A percentile compares a stretch with the other conserved stretches of the same genome.
phyloP scores from a whole-genome alignment of 1,140 invertebrate genomes.

The Acromyrmex echinatior region DNA sequence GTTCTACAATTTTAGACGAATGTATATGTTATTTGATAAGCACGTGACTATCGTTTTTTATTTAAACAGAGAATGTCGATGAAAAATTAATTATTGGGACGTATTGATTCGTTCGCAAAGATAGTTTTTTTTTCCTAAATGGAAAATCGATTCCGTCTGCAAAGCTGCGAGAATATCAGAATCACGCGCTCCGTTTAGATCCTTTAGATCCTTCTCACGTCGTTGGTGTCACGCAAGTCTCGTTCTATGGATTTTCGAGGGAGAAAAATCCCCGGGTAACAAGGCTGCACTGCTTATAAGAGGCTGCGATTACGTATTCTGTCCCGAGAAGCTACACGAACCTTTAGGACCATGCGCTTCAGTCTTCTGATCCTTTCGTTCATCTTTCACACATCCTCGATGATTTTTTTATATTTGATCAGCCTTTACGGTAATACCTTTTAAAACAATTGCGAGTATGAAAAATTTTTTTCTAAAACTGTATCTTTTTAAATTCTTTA shows the following conservation, averaged over 20 bases:
- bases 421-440: background rate
- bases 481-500: background rate
- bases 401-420: conserved; percentile 1
- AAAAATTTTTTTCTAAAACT: background rate
- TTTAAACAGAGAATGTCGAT: background rate
- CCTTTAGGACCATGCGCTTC: conserved; percentile 33
- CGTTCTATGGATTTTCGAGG: conserved; percentile 63
- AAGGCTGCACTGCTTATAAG: conserved; percentile 50
- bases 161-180: conserved; percentile 8
- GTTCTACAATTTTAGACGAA: background rate
- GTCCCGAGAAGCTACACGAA: conserved; percentile 50
- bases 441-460: background rate
- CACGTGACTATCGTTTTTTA: no score
- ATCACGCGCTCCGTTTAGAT: conserved; percentile 47
- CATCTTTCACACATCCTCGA: conserved; percentile 31
- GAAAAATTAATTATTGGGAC: conserved; percentile 9
- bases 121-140: background rate
- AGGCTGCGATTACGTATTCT: conserved; percentile 73
- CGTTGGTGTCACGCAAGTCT: conserved; percentile 60
- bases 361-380: conserved; percentile 45
- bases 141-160: conserved; percentile 23
- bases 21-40: background rate
- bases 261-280: conserved; percentile 68
- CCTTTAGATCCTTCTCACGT: conserved; percentile 61
- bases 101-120: conserved; percentile 18